phyloP scores from a whole-genome alignment of 1,140 invertebrate species.

The Ostrea denselamellosa region DNA sequence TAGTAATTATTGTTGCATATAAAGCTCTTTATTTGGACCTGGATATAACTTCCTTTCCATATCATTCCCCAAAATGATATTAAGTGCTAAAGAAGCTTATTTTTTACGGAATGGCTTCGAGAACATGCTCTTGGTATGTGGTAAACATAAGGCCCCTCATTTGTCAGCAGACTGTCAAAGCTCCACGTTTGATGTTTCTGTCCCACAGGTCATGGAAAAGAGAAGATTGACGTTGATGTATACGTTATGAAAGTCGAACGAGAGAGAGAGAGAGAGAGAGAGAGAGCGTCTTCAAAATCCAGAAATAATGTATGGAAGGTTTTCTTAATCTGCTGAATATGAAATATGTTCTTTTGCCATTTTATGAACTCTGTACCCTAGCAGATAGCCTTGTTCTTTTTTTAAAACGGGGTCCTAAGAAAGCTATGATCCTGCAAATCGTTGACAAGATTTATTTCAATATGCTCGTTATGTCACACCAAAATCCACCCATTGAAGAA shows the following conservation, averaged over 20 bases:
- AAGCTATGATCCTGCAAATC: too few species aligned
- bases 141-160: conserved; percentile 9
- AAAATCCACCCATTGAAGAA: too few species aligned
- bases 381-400: too few species aligned
- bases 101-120: not conserved
- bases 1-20: too few species aligned
- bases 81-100: not conserved
- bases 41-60: not conserved
- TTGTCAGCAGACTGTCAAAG: conserved; percentile 21
- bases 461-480: too few species aligned
- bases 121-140: conserved; percentile 24
- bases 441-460: too few species aligned
- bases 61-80: not conserved
- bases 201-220: not conserved
- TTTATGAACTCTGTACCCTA: too few species aligned
- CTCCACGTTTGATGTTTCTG: conserved; percentile 25
- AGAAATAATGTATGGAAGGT: not conserved
- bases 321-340: too few species aligned
- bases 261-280: not conserved
- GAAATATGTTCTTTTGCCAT: too few species aligned
- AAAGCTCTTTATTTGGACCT: too few species aligned
- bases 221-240: conserved; percentile 12
- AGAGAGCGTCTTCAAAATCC: not conserved
- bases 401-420: too few species aligned
- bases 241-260: not conserved